These are phyloP conservation scores for Thamnophis elegans DNA, from an alignment of 2,797 vertebrate species.

Conservation along the genomic window DNA sequence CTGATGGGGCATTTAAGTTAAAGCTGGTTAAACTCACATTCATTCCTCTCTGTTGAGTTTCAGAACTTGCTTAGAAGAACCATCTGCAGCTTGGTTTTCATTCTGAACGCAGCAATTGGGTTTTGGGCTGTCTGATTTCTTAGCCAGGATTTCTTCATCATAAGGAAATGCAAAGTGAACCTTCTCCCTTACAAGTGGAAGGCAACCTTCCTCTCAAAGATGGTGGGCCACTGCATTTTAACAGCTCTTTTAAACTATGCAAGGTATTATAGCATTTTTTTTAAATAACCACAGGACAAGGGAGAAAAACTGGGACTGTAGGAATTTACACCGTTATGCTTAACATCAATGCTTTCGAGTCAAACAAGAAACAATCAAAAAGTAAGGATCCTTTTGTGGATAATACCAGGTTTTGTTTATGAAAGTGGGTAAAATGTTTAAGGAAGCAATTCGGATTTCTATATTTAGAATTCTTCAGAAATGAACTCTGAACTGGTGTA, in stretches of 20 bases:
- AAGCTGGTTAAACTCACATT: not conserved
- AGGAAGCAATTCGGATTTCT: not conserved
- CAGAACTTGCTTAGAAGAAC: not conserved
- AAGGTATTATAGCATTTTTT: not conserved
- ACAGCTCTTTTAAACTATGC: not conserved
- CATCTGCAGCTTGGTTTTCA: not conserved
- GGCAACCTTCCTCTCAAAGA: not conserved
- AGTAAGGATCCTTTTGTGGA: not conserved
- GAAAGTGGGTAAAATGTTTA: not conserved
- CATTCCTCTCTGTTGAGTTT: not conserved
- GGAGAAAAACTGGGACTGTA: not conserved
- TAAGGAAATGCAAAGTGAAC: not conserved
- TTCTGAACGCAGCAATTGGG: not conserved
- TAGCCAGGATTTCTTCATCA: not conserved
- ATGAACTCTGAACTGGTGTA: not conserved
- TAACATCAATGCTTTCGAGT: not conserved
- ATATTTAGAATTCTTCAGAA: not conserved
- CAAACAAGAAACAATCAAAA: not conserved
- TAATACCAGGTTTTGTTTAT: not conserved
- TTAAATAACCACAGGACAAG: not conserved
- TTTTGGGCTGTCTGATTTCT: not conserved
- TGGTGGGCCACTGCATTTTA: not conserved
- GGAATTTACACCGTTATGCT: not conserved
- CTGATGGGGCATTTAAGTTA: not conserved
- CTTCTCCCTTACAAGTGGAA: not conserved